Base-by-base conservation (phyloP, 2,113 vertebrate species). In the Odontophorus gujanensis region DNA sequence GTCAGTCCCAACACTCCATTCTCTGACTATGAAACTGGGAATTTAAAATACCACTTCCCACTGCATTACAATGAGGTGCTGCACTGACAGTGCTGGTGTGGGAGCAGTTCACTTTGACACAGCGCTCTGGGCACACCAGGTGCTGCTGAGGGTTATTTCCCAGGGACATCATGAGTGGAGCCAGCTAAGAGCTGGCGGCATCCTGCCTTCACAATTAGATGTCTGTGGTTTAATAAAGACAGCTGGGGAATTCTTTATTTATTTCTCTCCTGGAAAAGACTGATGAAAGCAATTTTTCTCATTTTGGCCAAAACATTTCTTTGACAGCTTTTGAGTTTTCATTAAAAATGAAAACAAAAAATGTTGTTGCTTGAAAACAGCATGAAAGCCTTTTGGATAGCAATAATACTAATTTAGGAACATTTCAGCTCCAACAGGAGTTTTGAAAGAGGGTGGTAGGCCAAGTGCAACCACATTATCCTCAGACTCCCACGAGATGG, bases 321-420 rank as follows among this genome's bases (percentile, higher is more conserved):
- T 87, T 57, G 71, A 67, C 81, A 91, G 79, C 47, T 89, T 96
- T 87, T 61, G 74, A 58, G 42, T 95, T 95, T 92, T 85, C 50
- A 59, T 77, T 80, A 47, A 82, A 92, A 94, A 65, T 50, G n/a
- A 72, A 86, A 94, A 40, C 62, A 76, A 20, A 42, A 77, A 89
- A 47, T 53, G 17, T 51, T 58, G 25, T 36, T 87, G 42, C 11
- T 34, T 63, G 42, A 85, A 90, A 92, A 71, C 51, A 80, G 32
- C 20, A 11, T 71, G 67, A 59, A 65, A 87, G 24, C 62, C 36
- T 83, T 88, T 83, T 69, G 62, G 57, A 67, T 71, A 5, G 47
- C 59, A 59, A 42, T 50, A 71, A 26, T 24, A 63, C 36, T 77
- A 80, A 77, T 69, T 45, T 20, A 16, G 42, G 68, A 91, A 62